These are phyloP conservation scores for Numenius phaeopus DNA, from an alignment of 2,797 vertebrate genomes.

Conservation along the genomic window DNA sequence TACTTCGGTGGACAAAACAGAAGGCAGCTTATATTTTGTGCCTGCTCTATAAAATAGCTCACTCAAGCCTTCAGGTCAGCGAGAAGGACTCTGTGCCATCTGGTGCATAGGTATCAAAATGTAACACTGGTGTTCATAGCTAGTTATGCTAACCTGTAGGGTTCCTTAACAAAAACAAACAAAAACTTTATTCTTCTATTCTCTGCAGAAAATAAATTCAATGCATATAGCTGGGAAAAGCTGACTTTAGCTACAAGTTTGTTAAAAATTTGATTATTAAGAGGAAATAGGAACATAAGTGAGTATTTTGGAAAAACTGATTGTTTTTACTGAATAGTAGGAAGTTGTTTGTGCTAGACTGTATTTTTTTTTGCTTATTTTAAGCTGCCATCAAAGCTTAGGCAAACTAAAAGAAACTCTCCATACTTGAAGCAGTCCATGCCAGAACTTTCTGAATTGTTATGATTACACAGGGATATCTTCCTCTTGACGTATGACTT, in stretches of 20 bases:
- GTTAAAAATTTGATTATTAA: neutral
- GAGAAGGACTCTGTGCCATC: neutral
- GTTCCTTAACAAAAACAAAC: neutral
- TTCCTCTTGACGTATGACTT: neutral
- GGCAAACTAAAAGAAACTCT: neutral
- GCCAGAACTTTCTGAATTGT: neutral
- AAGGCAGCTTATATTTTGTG: neutral
- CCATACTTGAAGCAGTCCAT: neutral
- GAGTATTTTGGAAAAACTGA: neutral
- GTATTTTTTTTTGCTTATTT: neutral
- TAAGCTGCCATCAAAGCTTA: neutral
- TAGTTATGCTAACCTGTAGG: neutral
- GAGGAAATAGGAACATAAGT: constrained; percentile 5
- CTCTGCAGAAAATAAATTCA: neutral
- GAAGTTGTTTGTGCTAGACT: neutral
- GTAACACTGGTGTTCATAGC: neutral
- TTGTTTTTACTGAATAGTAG: constrained; percentile 5
- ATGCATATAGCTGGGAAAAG: neutral
- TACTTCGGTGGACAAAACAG: neutral
- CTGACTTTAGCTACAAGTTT: neutral
- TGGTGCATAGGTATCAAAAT: neutral
- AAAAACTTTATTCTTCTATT: neutral
- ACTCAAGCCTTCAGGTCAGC: neutral
- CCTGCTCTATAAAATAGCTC: neutral
- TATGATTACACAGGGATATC: neutral